Conservation (phyloP, 2,888 invertebrate species). For the Drosophila prolongata region DNA sequence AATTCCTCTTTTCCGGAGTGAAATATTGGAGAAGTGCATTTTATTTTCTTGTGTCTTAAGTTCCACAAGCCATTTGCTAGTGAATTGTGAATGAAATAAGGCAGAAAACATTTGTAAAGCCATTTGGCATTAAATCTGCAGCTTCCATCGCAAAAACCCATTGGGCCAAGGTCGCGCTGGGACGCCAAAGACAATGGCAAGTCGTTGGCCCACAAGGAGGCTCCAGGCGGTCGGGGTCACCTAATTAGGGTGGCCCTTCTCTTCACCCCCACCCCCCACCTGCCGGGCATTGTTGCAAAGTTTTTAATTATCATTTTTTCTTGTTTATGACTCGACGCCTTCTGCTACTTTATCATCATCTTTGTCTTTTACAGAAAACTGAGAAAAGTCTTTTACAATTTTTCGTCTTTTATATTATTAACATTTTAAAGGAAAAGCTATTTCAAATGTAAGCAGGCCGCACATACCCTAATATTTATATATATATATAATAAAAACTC, state of each 20-base stretch:
- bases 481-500: background rate
- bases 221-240: constrained; percentile 14
- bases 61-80: constrained; percentile 1
- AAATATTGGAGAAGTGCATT: background rate
- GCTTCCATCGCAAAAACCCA: background rate
- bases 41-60: background rate
- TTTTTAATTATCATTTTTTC: constrained; percentile 11
- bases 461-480: no score
- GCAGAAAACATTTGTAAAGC: constrained; percentile 9
- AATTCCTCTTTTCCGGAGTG: background rate
- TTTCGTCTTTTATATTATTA: background rate
- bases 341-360: constrained; percentile 2
- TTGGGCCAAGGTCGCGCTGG: constrained; percentile 4
- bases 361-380: background rate
- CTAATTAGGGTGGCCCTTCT: constrained; percentile 23
- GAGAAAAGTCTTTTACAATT: background rate
- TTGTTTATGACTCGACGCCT: constrained; percentile 19
- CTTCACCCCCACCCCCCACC: background rate
- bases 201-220: constrained; percentile 6
- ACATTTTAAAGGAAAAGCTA: background rate
- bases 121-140: constrained; percentile 9
- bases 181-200: constrained; percentile 9
- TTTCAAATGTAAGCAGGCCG: no score
- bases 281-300: constrained; percentile 13
- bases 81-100: constrained; percentile 2